Evolutionary conservation across 2,797 vertebrate species (phyloP).

Genomic region (Phataginus tricuspis): DNA sequence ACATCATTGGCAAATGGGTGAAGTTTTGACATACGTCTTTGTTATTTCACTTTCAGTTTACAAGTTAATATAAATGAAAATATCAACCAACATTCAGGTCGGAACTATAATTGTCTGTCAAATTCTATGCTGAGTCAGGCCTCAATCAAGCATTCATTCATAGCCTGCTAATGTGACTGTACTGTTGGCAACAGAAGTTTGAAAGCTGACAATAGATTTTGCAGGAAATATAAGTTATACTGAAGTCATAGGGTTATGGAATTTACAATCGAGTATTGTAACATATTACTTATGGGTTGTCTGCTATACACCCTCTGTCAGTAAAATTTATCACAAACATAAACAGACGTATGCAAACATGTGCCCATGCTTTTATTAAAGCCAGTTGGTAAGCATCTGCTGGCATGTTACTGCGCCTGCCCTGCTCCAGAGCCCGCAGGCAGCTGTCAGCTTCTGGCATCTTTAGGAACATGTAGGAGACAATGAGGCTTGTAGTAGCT

Average conservation of each 20-base stretch:
- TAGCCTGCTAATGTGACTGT: background rate
- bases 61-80: background rate
- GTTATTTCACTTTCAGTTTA: background rate
- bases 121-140: background rate
- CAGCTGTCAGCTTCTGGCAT: no score
- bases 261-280: fast-evolving
- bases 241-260: background rate
- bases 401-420: fast-evolving
- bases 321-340: no score
- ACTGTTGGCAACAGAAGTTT: background rate
- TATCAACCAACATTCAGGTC: background rate
- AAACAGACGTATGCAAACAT: fast-evolving
- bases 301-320: background rate
- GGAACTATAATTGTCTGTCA: background rate
- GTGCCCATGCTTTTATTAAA: fast-evolving
- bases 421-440: background rate
- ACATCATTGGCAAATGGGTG: background rate
- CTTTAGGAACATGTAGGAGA: background rate
- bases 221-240: background rate
- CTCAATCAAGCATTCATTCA: background rate
- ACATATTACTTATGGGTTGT: no score
- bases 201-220: background rate
- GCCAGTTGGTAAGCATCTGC: background rate
- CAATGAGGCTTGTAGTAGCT: background rate
- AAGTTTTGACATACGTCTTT: constrained; percentile 4